These are phyloP conservation scores for Coreius guichenoti DNA, from an alignment of 2,797 vertebrate species.

Conservation along the genomic window DNA sequence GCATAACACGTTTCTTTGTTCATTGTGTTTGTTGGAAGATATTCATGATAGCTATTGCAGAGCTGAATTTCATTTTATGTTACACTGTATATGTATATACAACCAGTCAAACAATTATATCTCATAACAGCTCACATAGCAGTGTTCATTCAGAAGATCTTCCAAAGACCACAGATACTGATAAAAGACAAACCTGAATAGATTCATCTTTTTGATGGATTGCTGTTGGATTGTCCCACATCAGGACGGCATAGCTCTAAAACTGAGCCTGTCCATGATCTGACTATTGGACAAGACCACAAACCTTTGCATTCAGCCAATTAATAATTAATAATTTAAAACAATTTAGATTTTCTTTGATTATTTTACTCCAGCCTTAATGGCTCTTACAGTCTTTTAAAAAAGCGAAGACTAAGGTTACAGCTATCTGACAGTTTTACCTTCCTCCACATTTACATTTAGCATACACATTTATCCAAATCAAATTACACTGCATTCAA, in stretches of 20 bases:
- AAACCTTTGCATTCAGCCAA: slow-evolving; percentile 59
- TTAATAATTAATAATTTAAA: slow-evolving; percentile 67
- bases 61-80: background rate
- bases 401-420: background rate
- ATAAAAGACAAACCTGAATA: background rate
- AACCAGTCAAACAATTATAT: slow-evolving; percentile 2
- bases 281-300: slow-evolving; percentile 65
- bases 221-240: slow-evolving; percentile 41
- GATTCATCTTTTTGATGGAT: slow-evolving; percentile 63
- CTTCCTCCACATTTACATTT: slow-evolving; percentile 5
- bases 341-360: slow-evolving; percentile 68
- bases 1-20: background rate
- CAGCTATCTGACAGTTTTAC: background rate
- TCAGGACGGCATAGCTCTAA: slow-evolving; percentile 46
- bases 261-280: slow-evolving; percentile 57
- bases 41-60: background rate
- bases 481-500: background rate
- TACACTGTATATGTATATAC: background rate
- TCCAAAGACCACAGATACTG: background rate
- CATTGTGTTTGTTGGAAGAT: background rate
- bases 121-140: background rate
- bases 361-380: slow-evolving; percentile 60
- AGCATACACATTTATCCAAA: background rate
- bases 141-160: background rate
- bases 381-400: slow-evolving; percentile 47